A percentile compares a stretch with the other conserved stretches of the same genome.
phyloP scores from a whole-genome alignment of 1,140 invertebrate genomes.

The Trichogramma pretiosum region DNA sequence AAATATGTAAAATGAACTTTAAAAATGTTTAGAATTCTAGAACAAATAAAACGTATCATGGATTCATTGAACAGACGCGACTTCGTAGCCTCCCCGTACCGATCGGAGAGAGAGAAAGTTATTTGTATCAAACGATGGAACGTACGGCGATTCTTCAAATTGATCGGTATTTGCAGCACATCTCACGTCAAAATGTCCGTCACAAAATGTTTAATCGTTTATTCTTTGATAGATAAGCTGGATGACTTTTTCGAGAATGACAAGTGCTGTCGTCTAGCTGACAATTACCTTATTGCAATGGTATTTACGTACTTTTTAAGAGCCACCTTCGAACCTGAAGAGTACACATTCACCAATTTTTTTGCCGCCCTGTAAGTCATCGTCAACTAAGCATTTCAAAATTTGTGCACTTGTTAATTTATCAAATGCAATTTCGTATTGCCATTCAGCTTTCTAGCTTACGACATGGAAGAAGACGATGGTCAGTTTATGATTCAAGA shows the following conservation, averaged over 20 bases:
- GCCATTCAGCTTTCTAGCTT: slow-evolving; percentile 45
- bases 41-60: too few relatives aligned
- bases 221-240: slow-evolving; percentile 20
- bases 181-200: too few relatives aligned
- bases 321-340: slow-evolving; percentile 39
- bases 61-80: too few relatives aligned
- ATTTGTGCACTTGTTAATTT: not conserved
- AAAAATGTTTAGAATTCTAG: too few relatives aligned
- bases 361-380: slow-evolving; percentile 50
- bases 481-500: slow-evolving; percentile 1
- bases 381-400: not conserved
- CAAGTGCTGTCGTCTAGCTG: slow-evolving; percentile 37
- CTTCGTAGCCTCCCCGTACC: slow-evolving; percentile 12
- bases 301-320: slow-evolving; percentile 53
- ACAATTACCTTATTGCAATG: slow-evolving; percentile 53
- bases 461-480: slow-evolving; percentile 56
- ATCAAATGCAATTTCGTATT: not conserved
- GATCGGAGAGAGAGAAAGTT: slow-evolving; percentile 8
- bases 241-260: slow-evolving; percentile 36
- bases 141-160: slow-evolving; percentile 25
- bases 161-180: slow-evolving; percentile 28
- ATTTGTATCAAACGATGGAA: slow-evolving; percentile 24
- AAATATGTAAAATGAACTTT: too few relatives aligned
- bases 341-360: slow-evolving; percentile 50
- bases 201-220: too few relatives aligned